Base-by-base conservation (phyloP, 2,888 invertebrate genomes). In the Pomacea canaliculata region DNA sequence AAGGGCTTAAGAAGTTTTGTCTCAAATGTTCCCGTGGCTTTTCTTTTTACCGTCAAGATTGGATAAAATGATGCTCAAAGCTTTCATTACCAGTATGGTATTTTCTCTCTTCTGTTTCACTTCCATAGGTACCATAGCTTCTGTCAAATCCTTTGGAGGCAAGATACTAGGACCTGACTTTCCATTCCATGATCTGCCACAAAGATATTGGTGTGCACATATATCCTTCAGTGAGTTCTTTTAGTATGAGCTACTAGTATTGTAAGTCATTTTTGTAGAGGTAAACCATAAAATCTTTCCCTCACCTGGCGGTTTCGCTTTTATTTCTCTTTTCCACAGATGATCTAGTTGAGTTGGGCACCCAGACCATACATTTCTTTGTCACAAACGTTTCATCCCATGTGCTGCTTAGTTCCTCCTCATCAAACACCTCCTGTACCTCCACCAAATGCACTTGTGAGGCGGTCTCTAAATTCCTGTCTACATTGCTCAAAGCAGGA, bases 381-480 rank as follows among this genome's bases (percentile, higher is more conserved):
- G 87, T 82, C 51, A 88, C 67, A 73, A 88, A 88, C 7, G 87
- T 87, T 23, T 87, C 85, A 70, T 88, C 85, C 88, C 88, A 89
- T n/a, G 83, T 83, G 48, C 82, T 84, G 73, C 81, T 82, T 23
- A 88, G 79, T 73, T 89, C 88, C 62, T 84, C 84, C 1, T 84
- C 79, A 70, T 89, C 88, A 85, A 88, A 88, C 49, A 88, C 84
- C 75, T 89, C 88, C 80, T 88, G 88, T 10, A 88, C 88, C 81
- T 87, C 81, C n/a, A 83, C 79, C 13, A 82, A 37, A 13, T 77
- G 75, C n/a, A 79, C 27, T 27, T n/a, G 10, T 56, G 51, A 56
- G 1, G 51, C 8, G 10, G 51, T 56, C 51, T 56, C 8, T 56
- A 16, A 16, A 13, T 56, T 8, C 51, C 51, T 56, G 51, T 13